These are phyloP conservation scores for Elanus axillaris DNA, from an alignment of 2,113 vertebrate genomes.

Conservation along the genomic window DNA sequence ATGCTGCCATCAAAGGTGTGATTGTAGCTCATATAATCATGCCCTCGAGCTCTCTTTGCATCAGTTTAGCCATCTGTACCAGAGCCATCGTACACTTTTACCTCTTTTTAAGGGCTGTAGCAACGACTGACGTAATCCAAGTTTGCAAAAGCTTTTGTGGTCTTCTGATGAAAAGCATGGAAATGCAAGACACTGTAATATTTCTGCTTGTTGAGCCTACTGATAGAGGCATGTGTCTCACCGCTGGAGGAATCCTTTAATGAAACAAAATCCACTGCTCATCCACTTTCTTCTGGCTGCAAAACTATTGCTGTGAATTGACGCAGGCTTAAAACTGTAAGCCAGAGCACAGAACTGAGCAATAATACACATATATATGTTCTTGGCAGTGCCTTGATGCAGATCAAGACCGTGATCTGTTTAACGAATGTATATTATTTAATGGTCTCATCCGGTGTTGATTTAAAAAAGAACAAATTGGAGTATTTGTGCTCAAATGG, in stretches of 20 bases:
- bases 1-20: slow-evolving; percentile 48
- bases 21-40: slow-evolving; percentile 40
- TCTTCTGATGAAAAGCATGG: neutral
- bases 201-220: neutral
- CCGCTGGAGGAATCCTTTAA: neutral
- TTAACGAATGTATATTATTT: slow-evolving; percentile 29
- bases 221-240: neutral
- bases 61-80: slow-evolving; percentile 28
- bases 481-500: neutral
- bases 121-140: neutral
- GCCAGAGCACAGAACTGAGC: slow-evolving; percentile 25
- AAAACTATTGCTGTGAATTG: slow-evolving; percentile 11
- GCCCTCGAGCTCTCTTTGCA: neutral
- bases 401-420: neutral
- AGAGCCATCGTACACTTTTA: neutral
- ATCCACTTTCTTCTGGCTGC: slow-evolving; percentile 11
- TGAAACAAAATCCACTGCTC: slow-evolving; percentile 1
- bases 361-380: neutral
- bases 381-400: slow-evolving; percentile 33
- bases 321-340: slow-evolving; percentile 12
- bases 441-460: slow-evolving; percentile 7
- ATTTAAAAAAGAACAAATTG: slow-evolving; percentile 34
- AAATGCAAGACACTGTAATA: neutral
- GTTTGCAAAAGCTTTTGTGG: neutral
- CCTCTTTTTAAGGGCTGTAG: slow-evolving; percentile 3